A percentile compares a stretch with the other conserved stretches of the same genome.
phyloP scores from a whole-genome alignment of 2,797 vertebrate genomes.

The Odontamblyopus lacepedii region DNA sequence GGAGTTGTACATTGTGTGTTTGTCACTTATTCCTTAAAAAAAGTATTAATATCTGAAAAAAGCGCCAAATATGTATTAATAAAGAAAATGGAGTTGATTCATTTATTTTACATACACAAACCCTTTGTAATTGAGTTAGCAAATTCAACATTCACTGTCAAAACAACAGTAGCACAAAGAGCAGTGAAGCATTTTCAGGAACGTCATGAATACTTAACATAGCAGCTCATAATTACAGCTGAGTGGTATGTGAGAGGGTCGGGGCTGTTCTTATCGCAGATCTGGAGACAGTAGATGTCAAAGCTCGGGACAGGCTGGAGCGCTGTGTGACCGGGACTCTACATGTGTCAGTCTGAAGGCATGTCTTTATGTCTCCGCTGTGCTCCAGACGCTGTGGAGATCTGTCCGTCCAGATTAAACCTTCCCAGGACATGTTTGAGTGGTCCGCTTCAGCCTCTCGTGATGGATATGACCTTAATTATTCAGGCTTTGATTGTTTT shows the following conservation, averaged over 20 bases:
- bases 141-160: too few relatives aligned
- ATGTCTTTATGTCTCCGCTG: slow-evolving; percentile 47
- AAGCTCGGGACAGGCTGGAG: slow-evolving; percentile 63
- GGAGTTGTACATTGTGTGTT: too few relatives aligned
- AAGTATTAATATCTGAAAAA: too few relatives aligned
- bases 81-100: too few relatives aligned
- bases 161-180: too few relatives aligned
- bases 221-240: slow-evolving; percentile 28
- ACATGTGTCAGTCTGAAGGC: slow-evolving; percentile 65
- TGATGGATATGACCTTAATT: background rate
- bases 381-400: slow-evolving; percentile 20
- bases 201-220: slow-evolving; percentile 42
- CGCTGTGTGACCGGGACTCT: slow-evolving; percentile 61
- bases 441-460: too few relatives aligned
- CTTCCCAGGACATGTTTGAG: background rate
- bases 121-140: too few relatives aligned
- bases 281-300: slow-evolving; percentile 60
- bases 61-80: too few relatives aligned
- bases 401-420: slow-evolving; percentile 30
- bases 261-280: slow-evolving; percentile 57
- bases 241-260: slow-evolving; percentile 57
- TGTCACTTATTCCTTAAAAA: too few relatives aligned
- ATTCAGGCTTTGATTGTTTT: background rate
- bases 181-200: slow-evolving; percentile 6
- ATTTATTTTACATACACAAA: too few relatives aligned